Conservation (phyloP, 2,113 vertebrate genomes). For the Bostrychus sinensis region DNA sequence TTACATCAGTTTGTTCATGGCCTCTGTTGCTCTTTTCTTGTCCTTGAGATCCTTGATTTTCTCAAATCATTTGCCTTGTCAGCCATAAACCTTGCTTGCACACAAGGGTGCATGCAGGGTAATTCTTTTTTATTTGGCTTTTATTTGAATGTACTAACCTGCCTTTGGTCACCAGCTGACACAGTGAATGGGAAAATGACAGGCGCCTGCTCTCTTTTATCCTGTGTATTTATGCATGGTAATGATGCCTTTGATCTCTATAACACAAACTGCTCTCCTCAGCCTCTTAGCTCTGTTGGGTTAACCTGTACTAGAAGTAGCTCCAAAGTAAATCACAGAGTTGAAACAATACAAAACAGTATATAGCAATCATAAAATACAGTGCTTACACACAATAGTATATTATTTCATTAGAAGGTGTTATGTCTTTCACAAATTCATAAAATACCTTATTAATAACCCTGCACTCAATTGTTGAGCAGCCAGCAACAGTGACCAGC, state of each 20-base stretch:
- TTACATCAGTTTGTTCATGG: slow-evolving; percentile 13
- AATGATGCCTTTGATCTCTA: slow-evolving; percentile 51
- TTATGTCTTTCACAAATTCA: not conserved
- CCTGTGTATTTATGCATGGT: slow-evolving; percentile 43
- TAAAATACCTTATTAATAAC: too few species aligned
- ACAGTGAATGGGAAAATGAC: slow-evolving; percentile 46
- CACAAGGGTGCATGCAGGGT: slow-evolving; percentile 4
- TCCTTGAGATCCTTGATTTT: slow-evolving; percentile 7
- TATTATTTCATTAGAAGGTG: too few species aligned
- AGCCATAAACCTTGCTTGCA: not conserved
- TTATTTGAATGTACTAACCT: slow-evolving; percentile 36
- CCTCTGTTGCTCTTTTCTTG: not conserved
- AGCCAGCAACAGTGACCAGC: not conserved
- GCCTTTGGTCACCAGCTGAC: slow-evolving; percentile 22
- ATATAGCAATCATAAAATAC: too few species aligned
- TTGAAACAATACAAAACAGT: slow-evolving; percentile 17
- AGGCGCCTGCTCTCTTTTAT: slow-evolving; percentile 40
- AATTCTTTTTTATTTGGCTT: slow-evolving; percentile 39
- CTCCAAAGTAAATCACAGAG: slow-evolving; percentile 3
- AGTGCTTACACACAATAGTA: not conserved
- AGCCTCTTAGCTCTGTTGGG: slow-evolving; percentile 15
- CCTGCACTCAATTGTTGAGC: not conserved
- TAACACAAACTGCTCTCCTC: slow-evolving; percentile 36
- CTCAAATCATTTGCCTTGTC: not conserved
- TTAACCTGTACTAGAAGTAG: slow-evolving; percentile 35